A percentile compares a stretch with the other conserved stretches of the same genome.
Conservation (phyloP, 2,888 invertebrate genomes). For the Zhuqinia jingwanae region DNA sequence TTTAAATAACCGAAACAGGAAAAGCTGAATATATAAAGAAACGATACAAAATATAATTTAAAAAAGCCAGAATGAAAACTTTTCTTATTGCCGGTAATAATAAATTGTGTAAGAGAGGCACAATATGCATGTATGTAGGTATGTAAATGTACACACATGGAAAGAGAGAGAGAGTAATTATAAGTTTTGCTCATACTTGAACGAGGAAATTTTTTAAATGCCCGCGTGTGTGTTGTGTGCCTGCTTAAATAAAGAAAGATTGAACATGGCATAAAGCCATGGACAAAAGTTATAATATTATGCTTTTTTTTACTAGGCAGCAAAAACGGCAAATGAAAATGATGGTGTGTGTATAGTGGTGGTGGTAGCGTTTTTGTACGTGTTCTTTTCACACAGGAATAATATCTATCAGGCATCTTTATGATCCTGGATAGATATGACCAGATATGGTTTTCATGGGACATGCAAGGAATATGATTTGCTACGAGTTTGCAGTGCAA, state of each 20-base stretch:
- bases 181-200: conserved; percentile 34
- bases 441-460: conserved; percentile 60
- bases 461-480: conserved; percentile 61
- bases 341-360: not conserved
- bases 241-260: too few species aligned
- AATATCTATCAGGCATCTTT: conserved; percentile 52
- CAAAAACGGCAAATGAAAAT: not conserved
- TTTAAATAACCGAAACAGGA: not conserved
- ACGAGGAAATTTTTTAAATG: conserved; percentile 47
- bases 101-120: conserved; percentile 30
- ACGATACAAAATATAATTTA: not conserved
- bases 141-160: not conserved
- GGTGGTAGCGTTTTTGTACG: conserved; percentile 47
- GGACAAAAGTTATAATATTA: conserved; percentile 41
- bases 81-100: conserved; percentile 39
- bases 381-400: conserved; percentile 53
- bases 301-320: conserved; percentile 9
- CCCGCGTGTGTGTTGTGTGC: too few species aligned
- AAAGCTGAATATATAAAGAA: not conserved
- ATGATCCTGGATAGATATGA: conserved; percentile 60
- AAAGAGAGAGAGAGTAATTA: conserved; percentile 35
- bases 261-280: conserved; percentile 19
- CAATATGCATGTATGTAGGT: conserved; percentile 11
- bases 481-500: conserved; percentile 40
- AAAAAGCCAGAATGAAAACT: conserved; percentile 7